phyloP scores from a whole-genome alignment of 1,140 invertebrate genomes.

The Dryas iulia region DNA sequence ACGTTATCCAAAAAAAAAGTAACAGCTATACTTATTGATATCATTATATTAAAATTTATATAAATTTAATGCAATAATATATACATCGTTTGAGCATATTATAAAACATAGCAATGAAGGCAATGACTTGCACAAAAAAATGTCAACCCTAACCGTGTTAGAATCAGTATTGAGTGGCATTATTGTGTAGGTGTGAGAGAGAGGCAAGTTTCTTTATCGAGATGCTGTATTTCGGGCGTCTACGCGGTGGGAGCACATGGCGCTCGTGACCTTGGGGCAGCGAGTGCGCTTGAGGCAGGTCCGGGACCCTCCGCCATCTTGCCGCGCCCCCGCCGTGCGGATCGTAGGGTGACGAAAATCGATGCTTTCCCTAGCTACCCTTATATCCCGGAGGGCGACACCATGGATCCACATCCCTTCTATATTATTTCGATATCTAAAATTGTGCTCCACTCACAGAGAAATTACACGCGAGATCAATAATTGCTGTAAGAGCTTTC shows the following conservation, averaged over 20 bases:
- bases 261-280: conserved; percentile 66
- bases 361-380: conserved; percentile 65
- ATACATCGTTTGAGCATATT: neutral
- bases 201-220: conserved; percentile 46
- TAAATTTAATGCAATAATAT: neutral
- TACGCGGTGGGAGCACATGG: conserved; percentile 55
- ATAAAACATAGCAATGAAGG: neutral
- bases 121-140: conserved; percentile 48
- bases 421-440: conserved; percentile 25
- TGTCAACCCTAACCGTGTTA: conserved; percentile 52
- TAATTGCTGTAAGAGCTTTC: neutral
- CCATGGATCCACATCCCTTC: conserved; percentile 41
- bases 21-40: too few relatives aligned
- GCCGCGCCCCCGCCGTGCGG: conserved; percentile 50
- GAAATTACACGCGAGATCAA: neutral
- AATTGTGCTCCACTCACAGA: conserved; percentile 5
- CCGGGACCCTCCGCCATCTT: conserved; percentile 66
- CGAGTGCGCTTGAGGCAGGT: conserved; percentile 72
- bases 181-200: conserved; percentile 44
- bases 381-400: conserved; percentile 59
- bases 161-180: conserved; percentile 59
- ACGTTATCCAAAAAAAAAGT: neutral
- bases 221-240: conserved; percentile 68
- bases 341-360: conserved; percentile 73
- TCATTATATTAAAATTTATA: neutral